phyloP scores from a whole-genome alignment of 2,888 invertebrate genomes.

The Lithophane semibrunnea region DNA sequence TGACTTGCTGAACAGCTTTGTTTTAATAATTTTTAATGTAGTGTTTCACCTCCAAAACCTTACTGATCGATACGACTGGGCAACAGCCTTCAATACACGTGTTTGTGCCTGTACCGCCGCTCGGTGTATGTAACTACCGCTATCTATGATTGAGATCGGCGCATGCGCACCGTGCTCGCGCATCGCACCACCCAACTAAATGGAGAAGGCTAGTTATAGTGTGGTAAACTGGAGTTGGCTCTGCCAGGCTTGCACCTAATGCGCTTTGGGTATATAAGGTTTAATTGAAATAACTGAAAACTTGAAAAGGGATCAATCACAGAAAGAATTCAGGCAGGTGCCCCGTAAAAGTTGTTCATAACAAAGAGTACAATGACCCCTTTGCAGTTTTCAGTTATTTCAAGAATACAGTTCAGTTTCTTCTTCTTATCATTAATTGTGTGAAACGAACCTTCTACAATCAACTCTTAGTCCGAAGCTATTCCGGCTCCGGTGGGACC shows the following conservation, averaged over 20 bases:
- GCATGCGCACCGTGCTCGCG: conserved; percentile 55
- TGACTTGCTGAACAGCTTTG: too few relatives aligned
- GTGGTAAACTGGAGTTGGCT: background rate
- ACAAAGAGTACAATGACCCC: too few relatives aligned
- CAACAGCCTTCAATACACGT: conserved; percentile 5
- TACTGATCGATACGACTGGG: too few relatives aligned
- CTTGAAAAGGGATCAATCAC: too few relatives aligned
- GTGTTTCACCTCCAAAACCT: too few relatives aligned
- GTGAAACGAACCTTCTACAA: conserved; percentile 18
- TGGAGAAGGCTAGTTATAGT: conserved; percentile 17
- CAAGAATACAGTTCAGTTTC: background rate
- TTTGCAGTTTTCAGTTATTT: too few relatives aligned
- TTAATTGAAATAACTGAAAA: too few relatives aligned
- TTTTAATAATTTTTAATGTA: background rate
- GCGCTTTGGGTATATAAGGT: background rate
- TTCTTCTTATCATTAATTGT: background rate
- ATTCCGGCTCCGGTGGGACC: conserved; percentile 27
- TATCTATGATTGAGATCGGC: conserved; percentile 83
- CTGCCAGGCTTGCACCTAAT: background rate
- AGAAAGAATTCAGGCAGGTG: too few relatives aligned
- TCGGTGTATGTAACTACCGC: conserved; percentile 64
- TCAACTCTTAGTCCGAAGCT: conserved; percentile 53
- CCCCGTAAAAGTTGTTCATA: too few relatives aligned
- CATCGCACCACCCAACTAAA: background rate
- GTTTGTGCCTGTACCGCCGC: conserved; percentile 53